phyloP scores from a whole-genome alignment of 2,888 invertebrate species.

The Trachelus troglodyta region DNA sequence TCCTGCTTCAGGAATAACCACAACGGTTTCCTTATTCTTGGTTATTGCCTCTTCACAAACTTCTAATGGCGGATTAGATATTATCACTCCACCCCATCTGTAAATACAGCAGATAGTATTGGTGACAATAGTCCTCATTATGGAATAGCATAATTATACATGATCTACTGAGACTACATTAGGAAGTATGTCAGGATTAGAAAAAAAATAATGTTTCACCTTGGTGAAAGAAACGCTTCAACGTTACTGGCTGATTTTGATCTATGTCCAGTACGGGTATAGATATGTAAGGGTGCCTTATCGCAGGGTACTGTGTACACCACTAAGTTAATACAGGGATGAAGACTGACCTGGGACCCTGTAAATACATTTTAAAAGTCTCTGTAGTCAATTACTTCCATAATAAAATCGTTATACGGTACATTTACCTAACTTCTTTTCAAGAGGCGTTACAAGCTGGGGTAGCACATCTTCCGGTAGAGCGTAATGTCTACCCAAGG shows the following conservation, averaged over 20 bases:
- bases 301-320: slow-evolving; percentile 84
- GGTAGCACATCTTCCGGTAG: slow-evolving; percentile 80
- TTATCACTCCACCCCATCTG: slow-evolving; percentile 90
- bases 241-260: slow-evolving; percentile 59
- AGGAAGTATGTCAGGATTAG: not conserved
- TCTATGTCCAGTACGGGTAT: slow-evolving; percentile 64
- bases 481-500: slow-evolving; percentile 72
- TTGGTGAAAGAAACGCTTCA: slow-evolving; percentile 83
- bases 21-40: slow-evolving; percentile 54
- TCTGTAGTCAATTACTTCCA: not conserved
- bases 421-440: slow-evolving; percentile 77
- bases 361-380: slow-evolving; percentile 5
- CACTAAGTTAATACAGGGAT: slow-evolving; percentile 86
- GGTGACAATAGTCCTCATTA: not conserved
- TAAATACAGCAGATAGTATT: not conserved
- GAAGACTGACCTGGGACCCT: slow-evolving; percentile 84
- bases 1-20: slow-evolving; percentile 71
- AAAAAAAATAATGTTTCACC: slow-evolving; percentile 36
- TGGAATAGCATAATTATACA: not conserved
- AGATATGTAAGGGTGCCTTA: slow-evolving; percentile 79
- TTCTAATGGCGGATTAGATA: slow-evolving; percentile 75
- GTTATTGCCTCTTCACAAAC: slow-evolving; percentile 68
- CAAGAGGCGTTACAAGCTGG: slow-evolving; percentile 86
- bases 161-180: not conserved
- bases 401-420: not conserved